phyloP scores from a whole-genome alignment of 1,140 invertebrate genomes.

The Trichoplusia ni region DNA sequence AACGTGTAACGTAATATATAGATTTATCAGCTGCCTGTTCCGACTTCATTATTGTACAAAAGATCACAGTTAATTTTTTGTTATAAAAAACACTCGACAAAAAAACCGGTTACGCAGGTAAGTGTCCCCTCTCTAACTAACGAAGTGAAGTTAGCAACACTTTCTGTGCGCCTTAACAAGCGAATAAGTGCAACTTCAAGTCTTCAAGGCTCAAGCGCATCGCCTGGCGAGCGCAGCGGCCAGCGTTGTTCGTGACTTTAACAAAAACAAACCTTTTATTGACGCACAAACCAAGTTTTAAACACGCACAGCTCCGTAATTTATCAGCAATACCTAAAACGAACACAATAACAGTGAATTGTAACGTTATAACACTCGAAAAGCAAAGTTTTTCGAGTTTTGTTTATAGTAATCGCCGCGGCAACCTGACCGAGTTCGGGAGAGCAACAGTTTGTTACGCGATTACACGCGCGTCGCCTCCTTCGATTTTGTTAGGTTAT shows the following conservation, averaged over 20 bases:
- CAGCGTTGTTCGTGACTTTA: conserved; percentile 56
- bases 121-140: conserved; percentile 42
- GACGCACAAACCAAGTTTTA: conserved; percentile 48
- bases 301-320: conserved; percentile 58
- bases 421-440: conserved; percentile 54
- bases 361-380: conserved; percentile 48
- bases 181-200: conserved; percentile 29
- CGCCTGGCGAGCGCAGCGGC: conserved; percentile 11
- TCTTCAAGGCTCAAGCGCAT: conserved; percentile 25
- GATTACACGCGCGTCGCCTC: conserved; percentile 43
- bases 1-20: conserved; percentile 8
- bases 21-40: conserved; percentile 35
- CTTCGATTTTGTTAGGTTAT: conserved; percentile 66
- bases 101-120: conserved; percentile 36
- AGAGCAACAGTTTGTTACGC: conserved; percentile 47
- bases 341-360: conserved; percentile 55
- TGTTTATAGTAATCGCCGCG: conserved; percentile 63
- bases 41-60: conserved; percentile 43
- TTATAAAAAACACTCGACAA: conserved; percentile 36
- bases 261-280: conserved; percentile 66
- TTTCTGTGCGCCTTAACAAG: conserved; percentile 32
- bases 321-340: conserved; percentile 52
- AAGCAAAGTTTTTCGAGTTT: conserved; percentile 61
- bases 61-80: conserved; percentile 40
- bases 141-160: conserved; percentile 46